A percentile compares a stretch with the other conserved stretches of the same genome.
phyloP scores from a whole-genome alignment of 2,113 vertebrate genomes.

The Zosterops pallidus region DNA sequence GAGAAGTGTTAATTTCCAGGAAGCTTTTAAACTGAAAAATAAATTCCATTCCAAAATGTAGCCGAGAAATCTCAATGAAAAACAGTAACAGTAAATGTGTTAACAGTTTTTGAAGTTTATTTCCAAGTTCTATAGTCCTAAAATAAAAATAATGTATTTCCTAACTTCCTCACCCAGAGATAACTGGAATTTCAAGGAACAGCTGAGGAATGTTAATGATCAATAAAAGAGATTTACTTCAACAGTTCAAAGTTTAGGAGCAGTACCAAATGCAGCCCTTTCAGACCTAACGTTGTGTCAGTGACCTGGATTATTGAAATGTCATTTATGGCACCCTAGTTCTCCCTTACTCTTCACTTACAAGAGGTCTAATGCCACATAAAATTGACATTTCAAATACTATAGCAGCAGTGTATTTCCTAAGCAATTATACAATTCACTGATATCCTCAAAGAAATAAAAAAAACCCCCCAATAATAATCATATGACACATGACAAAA shows the following conservation, averaged over 20 bases:
- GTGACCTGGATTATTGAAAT: not conserved
- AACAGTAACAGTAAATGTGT: not conserved
- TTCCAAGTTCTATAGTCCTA: not conserved
- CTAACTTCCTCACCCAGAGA: not conserved
- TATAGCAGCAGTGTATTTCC: not conserved
- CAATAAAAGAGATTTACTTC: slow-evolving; percentile 39
- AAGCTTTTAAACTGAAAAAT: not conserved
- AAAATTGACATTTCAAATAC: not conserved
- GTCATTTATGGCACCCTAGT: not conserved
- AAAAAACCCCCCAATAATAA: not conserved
- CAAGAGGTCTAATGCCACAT: not conserved
- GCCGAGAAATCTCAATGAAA: not conserved
- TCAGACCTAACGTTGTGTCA: not conserved
- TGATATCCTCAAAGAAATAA: not conserved
- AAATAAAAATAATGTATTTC: not conserved
- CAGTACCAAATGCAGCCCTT: not conserved
- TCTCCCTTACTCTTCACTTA: not conserved
- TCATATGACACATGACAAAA: not conserved
- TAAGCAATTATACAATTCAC: not conserved
- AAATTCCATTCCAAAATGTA: not conserved
- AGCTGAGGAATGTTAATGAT: slow-evolving; percentile 53
- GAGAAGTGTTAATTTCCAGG: not conserved
- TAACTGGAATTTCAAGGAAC: slow-evolving; percentile 49
- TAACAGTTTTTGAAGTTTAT: not conserved
- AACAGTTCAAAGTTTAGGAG: slow-evolving; percentile 12